Conservation (phyloP, 2,888 invertebrate genomes). For the Elgonia sp. region DNA sequence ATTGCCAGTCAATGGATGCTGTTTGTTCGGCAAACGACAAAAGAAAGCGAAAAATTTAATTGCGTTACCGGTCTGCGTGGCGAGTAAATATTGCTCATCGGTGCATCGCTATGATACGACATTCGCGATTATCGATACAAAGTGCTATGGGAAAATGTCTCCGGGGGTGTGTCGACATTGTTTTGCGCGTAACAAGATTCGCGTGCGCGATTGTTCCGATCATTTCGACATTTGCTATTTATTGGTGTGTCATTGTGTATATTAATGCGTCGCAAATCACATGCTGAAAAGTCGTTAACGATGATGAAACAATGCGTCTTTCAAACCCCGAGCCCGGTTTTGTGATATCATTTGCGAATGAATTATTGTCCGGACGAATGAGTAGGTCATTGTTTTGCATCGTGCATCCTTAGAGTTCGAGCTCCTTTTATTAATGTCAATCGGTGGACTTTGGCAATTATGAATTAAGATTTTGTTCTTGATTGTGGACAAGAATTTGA, state of each 20-base stretch:
- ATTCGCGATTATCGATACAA: slow-evolving; percentile 52
- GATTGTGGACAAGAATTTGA: not conserved
- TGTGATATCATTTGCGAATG: slow-evolving; percentile 54
- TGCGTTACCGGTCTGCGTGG: too few species aligned
- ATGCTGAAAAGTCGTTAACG: slow-evolving; percentile 57
- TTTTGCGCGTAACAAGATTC: slow-evolving; percentile 61
- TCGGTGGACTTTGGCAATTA: not conserved
- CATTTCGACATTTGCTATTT: slow-evolving; percentile 72
- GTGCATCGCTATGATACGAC: too few species aligned
- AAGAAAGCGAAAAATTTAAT: too few species aligned
- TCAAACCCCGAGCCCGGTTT: slow-evolving; percentile 33
- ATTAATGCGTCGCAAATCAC: slow-evolving; percentile 63
- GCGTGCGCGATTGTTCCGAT: slow-evolving; percentile 67
- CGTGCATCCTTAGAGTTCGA: slow-evolving; percentile 14
- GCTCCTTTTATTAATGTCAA: slow-evolving; percentile 29
- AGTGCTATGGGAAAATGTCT: slow-evolving; percentile 72
- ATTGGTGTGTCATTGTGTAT: slow-evolving; percentile 43
- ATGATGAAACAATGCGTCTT: slow-evolving; percentile 64
- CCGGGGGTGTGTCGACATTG: slow-evolving; percentile 76
- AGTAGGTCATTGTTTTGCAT: slow-evolving; percentile 25
- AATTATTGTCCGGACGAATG: slow-evolving; percentile 29
- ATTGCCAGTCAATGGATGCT: too few species aligned
- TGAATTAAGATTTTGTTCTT: not conserved
- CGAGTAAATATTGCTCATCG: too few species aligned
- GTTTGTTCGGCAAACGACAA: too few species aligned